These are phyloP conservation scores for Ptyas mucosa DNA, from an alignment of 2,113 vertebrate genomes.

Conservation along the genomic window DNA sequence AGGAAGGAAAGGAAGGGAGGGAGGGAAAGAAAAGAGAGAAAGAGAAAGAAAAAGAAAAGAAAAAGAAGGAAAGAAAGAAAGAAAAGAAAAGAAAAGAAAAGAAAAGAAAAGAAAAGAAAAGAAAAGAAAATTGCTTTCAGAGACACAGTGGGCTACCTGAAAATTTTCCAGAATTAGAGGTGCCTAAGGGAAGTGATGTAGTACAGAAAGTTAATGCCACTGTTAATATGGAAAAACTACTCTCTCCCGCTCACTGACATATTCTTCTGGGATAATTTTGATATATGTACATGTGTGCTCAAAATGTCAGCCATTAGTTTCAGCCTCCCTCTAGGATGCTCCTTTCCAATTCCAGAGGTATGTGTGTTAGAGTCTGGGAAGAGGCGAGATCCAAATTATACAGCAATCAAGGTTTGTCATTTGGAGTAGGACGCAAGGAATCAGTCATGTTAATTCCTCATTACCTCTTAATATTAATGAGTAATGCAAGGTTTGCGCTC, in stretches of 20 bases:
- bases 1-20: neutral
- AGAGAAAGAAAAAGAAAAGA: neutral
- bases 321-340: constrained; percentile 62
- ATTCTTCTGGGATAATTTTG: constrained; percentile 73
- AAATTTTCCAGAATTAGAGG: constrained; percentile 70
- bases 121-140: constrained; percentile 15
- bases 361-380: constrained; percentile 48
- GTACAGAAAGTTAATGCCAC: constrained; percentile 74
- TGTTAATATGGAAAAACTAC: constrained; percentile 77
- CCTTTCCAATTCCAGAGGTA: constrained; percentile 53
- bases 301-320: constrained; percentile 79
- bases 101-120: neutral
- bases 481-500: constrained; percentile 18
- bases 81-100: neutral
- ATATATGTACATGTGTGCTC: constrained; percentile 69
- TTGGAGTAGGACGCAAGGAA: constrained; percentile 43
- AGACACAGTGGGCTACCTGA: constrained; percentile 56
- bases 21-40: fast-evolving
- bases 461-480: constrained; percentile 22
- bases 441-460: constrained; percentile 42
- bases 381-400: constrained; percentile 34
- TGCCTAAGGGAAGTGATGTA: constrained; percentile 63
- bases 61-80: too few species aligned
- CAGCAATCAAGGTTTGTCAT: constrained; percentile 41
- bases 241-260: constrained; percentile 65